Percentiles rank a stretch among this genome's conserved stretches.
Evolutionary conservation across 2,888 invertebrate genomes (phyloP).

Genomic region (Blastobasis adustella): DNA sequence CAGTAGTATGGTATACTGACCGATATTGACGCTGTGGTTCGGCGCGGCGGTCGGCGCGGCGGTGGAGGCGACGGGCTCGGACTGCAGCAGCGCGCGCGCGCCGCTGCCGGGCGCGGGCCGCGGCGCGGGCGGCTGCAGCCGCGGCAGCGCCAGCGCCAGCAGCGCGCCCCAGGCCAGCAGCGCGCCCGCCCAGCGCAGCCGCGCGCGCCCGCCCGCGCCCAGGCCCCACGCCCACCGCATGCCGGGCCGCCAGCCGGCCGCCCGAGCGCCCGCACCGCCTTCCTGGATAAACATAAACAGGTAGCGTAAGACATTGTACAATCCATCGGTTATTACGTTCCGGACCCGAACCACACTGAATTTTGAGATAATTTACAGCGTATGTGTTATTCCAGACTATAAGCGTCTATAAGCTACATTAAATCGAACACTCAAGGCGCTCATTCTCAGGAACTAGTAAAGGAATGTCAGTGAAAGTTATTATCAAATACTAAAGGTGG

Average conservation of each 20-base stretch:
- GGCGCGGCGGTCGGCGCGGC: constrained; percentile 17
- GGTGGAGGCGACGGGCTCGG: constrained; percentile 28
- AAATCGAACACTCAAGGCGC: too few species aligned
- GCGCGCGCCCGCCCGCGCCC: constrained; percentile 55
- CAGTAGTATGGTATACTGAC: too few species aligned
- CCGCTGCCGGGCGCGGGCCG: constrained; percentile 21
- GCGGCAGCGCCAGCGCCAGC: constrained; percentile 52
- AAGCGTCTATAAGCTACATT: too few species aligned
- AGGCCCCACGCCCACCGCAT: neutral
- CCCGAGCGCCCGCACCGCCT: neutral
- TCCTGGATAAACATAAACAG: neutral
- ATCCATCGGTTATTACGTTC: too few species aligned
- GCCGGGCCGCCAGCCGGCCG: neutral
- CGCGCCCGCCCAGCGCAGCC: constrained; percentile 41
- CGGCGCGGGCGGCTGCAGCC: constrained; percentile 32
- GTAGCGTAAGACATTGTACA: too few species aligned
- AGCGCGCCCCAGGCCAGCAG: constrained; percentile 45
- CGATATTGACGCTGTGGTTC: neutral
- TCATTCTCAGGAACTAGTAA: too few species aligned
- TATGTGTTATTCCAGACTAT: too few species aligned
- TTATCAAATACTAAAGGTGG: too few species aligned
- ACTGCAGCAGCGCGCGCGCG: constrained; percentile 38
- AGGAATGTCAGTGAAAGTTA: too few species aligned
- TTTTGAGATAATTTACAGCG: too few species aligned
- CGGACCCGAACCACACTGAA: too few species aligned